A percentile compares a stretch with the other conserved stretches of the same genome.
These are phyloP conservation scores for Phaethornis superciliosus DNA, from an alignment of 2,113 vertebrate species.

Conservation along the genomic window DNA sequence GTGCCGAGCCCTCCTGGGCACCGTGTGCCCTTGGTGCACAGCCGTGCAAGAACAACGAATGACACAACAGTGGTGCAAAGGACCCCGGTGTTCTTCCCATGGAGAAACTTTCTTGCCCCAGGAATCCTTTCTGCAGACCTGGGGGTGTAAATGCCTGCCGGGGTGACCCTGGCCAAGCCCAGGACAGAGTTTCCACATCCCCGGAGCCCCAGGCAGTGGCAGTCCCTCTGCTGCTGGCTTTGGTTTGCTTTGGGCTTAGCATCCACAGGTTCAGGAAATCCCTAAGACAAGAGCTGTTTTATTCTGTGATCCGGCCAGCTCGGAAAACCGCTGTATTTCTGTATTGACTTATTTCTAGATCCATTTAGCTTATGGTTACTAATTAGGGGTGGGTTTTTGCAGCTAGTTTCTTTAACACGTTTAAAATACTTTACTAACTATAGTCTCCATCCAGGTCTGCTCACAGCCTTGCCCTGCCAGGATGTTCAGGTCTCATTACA, in stretches of 20 bases:
- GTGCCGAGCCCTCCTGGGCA: too few species aligned
- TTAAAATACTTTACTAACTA: not conserved
- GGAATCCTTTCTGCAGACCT: not conserved
- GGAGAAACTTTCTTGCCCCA: not conserved
- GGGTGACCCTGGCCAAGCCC: not conserved
- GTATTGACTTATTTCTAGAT: not conserved
- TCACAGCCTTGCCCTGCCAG: not conserved
- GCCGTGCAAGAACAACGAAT: not conserved
- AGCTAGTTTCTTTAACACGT: not conserved
- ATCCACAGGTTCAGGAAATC: not conserved
- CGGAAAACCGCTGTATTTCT: not conserved
- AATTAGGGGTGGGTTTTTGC: not conserved
- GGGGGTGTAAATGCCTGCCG: rapidly evolving
- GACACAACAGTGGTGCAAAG: not conserved
- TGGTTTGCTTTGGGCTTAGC: not conserved
- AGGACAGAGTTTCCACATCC: too few species aligned
- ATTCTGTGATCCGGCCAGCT: too few species aligned
- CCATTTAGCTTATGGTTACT: not conserved
- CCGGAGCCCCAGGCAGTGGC: too few species aligned
- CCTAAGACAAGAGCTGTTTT: not conserved
- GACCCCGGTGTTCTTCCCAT: not conserved
- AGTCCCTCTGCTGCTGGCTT: not conserved
- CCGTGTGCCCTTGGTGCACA: not conserved
- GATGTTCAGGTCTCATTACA: not conserved
- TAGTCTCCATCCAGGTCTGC: not conserved